Evolutionary conservation across 2,888 invertebrate species (phyloP).

Genomic region (Eupithecia inturbata): DNA sequence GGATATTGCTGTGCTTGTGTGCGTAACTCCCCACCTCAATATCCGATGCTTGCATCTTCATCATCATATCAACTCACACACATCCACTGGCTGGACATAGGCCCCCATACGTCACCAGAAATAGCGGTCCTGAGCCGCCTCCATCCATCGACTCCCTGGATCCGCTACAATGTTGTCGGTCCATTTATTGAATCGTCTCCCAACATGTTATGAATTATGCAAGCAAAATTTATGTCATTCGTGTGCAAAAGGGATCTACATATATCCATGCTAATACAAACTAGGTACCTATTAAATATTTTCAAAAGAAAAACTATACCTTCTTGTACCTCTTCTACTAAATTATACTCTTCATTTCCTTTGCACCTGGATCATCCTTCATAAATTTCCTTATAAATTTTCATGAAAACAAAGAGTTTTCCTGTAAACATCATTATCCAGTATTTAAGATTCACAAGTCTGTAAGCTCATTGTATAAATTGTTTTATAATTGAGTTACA

Average conservation of each 20-base stretch:
- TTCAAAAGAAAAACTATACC: neutral
- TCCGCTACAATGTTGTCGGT: neutral
- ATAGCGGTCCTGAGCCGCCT: neutral
- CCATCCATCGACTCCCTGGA: neutral
- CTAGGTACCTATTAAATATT: neutral
- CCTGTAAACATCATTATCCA: constrained; percentile 29
- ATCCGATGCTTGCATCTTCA: neutral
- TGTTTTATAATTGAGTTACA: constrained; percentile 32
- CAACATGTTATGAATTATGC: neutral
- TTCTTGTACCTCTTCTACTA: neutral
- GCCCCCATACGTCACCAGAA: neutral
- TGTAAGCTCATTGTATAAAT: constrained; percentile 30
- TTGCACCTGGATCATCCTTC: neutral
- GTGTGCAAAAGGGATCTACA: neutral
- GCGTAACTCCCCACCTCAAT: neutral
- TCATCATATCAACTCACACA: neutral
- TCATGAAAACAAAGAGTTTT: constrained; percentile 11
- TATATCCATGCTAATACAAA: neutral
- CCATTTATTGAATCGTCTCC: neutral
- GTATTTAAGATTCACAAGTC: constrained; percentile 21
- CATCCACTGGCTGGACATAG: neutral
- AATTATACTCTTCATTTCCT: neutral
- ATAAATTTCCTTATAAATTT: neutral
- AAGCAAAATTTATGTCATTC: neutral
- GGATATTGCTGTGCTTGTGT: neutral